Evolutionary conservation across 1,140 invertebrate genomes (phyloP), one percentile per base, ranked within the genome.

Genomic region (Drusus annulatus): DNA sequence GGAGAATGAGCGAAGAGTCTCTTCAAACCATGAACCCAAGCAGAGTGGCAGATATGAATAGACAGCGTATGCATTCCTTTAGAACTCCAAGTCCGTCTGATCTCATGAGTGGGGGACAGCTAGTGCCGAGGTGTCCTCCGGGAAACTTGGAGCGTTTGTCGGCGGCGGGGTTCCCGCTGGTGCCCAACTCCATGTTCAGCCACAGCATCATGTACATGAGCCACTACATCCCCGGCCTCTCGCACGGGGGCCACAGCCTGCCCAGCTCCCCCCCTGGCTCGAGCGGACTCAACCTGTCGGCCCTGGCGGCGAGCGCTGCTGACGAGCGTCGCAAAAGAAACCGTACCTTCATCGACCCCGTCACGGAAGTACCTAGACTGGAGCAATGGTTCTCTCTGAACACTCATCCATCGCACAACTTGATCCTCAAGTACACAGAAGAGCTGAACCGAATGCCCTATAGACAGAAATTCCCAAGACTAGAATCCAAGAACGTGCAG

Each of bases 351-450:
- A 99, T 99, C 84, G 98, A 99, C 90, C 98, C 98, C 0, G 96
- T 99, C 15, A 97, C 97, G 23, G 98, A 99, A 91, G 98, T 99
- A 62, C 98, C 98, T 4, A 93, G 97, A 83, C 90, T 99, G 76
- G 98, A 99, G 87, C 96, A 97, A 85, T 99, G 98, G 98, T 99
- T 99, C 86, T 93, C 94, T n/a, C 93, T 97, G 86, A 98, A 99
- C 89, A 99, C 98, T 28, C 98, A 99, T 90, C 98, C 98, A 54
- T 98, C 97, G 83, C 97, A 98, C 87, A 97, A 97, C 90, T 91
- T 98, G 84, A 99, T 99, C 84, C 92, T 98, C 69, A 98, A 98
- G 87, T 99, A 98, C 87, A 99, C 98, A 1, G 97, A 98, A 85
- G 97, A 98, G 85, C 90, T 99, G 80, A 99, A 99, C 87, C 92